Evolutionary conservation across 2,113 vertebrate genomes (phyloP).

Genomic region (Leptosomus discolor): DNA sequence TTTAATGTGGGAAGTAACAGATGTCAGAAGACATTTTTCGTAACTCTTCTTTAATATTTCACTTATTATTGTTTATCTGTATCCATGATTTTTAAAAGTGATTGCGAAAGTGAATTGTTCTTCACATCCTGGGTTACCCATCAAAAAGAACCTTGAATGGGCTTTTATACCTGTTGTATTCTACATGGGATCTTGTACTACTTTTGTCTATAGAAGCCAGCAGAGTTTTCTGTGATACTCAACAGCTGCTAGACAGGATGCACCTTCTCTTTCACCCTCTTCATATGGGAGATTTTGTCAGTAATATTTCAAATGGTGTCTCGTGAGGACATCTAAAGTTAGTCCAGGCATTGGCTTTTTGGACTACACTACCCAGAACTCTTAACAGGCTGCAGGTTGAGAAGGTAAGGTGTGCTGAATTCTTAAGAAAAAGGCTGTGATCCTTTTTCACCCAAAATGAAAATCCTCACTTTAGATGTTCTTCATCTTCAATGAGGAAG

Average conservation of each 20-base stretch:
- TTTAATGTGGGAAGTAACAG: neutral
- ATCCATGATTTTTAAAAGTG: neutral
- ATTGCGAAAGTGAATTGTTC: neutral
- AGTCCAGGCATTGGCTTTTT: neutral
- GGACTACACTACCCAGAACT: neutral
- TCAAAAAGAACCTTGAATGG: neutral
- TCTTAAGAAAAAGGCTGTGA: neutral
- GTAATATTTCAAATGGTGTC: neutral
- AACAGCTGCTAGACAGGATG: neutral
- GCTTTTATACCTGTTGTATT: neutral
- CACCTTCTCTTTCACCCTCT: neutral
- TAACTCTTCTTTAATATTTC: neutral
- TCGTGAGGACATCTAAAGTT: neutral
- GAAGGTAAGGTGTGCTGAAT: neutral
- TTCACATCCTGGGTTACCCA: neutral
- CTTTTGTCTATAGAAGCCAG: neutral
- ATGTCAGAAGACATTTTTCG: neutral
- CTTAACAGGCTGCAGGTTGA: neutral
- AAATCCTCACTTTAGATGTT: neutral
- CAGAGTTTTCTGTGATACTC: neutral
- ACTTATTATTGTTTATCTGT: neutral
- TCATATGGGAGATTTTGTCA: neutral
- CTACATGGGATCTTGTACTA: neutral
- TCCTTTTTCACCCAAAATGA: neutral
- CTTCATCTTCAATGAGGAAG: neutral